Evolutionary conservation across 2,888 invertebrate genomes (phyloP).

Genomic region (Matsumyia berberina): DNA sequence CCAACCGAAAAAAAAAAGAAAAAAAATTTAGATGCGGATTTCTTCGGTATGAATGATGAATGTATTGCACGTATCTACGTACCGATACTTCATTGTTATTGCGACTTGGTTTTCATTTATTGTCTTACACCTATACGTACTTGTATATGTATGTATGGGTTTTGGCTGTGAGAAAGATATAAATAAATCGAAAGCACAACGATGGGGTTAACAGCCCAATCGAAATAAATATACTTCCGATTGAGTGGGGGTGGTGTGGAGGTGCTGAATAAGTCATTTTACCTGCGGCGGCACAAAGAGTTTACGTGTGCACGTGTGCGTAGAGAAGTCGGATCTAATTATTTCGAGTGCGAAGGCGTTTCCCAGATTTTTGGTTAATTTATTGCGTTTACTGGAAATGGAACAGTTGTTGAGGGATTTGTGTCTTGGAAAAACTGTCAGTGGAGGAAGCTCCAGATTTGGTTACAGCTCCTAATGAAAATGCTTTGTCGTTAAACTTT

Average conservation of each 20-base stretch:
- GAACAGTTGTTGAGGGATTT: background rate
- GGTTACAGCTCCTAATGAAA: no score
- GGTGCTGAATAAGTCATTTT: constrained; percentile 7
- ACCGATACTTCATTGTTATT: background rate
- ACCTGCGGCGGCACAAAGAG: constrained; percentile 1
- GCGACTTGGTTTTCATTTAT: constrained; percentile 11
- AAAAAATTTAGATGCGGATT: constrained; percentile 12
- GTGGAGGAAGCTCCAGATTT: no score
- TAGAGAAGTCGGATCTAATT: constrained; percentile 1
- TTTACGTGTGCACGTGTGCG: constrained; percentile 23
- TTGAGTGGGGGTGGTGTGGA: constrained; percentile 2
- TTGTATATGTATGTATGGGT: no score
- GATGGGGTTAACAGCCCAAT: constrained; percentile 40
- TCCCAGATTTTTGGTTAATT: constrained; percentile 1
- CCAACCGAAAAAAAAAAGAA: background rate
- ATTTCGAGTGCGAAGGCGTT: constrained; percentile 2
- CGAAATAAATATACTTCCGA: constrained; percentile 35
- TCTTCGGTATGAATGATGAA: constrained; percentile 33
- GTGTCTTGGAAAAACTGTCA: background rate
- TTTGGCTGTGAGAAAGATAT: background rate
- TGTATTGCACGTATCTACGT: background rate
- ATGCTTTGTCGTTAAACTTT: no score
- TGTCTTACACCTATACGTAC: no score
- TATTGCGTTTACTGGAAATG: background rate
- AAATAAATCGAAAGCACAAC: constrained; percentile 35